These are phyloP conservation scores for Ischnura elegans DNA, from an alignment of 2,888 invertebrate species.

Conservation along the genomic window DNA sequence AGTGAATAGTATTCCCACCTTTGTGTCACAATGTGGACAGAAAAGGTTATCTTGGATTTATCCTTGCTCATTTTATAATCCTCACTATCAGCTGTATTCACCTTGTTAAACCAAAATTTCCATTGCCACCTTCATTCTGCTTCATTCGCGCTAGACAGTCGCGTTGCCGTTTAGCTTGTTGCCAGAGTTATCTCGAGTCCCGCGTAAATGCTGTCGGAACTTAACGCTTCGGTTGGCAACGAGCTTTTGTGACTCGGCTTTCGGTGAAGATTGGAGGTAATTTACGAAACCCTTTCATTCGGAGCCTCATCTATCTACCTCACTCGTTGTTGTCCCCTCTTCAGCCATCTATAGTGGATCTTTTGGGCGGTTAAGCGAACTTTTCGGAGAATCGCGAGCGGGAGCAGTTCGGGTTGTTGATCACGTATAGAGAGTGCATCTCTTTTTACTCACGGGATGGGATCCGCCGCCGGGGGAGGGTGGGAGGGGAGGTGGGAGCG, in stretches of 20 bases:
- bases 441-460: slow-evolving; percentile 27
- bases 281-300: slow-evolving; percentile 26
- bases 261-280: not conserved
- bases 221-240: not conserved
- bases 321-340: not conserved
- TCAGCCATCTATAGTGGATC: not conserved
- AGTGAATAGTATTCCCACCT: too few species aligned
- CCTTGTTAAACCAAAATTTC: not conserved
- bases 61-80: too few species aligned
- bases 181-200: not conserved
- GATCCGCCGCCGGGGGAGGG: not conserved
- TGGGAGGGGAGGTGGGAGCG: not conserved
- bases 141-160: not conserved
- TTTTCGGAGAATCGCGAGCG: not conserved
- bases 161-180: not conserved
- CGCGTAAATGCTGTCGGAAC: not conserved
- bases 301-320: not conserved
- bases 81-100: too few species aligned
- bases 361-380: not conserved
- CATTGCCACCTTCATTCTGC: not conserved
- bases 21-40: too few species aligned
- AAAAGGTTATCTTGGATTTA: too few species aligned
- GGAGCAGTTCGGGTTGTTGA: slow-evolving; percentile 36
- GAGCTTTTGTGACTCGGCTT: not conserved
- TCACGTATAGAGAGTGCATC: slow-evolving; percentile 51